Evolutionary conservation across 2,888 invertebrate species (phyloP).

Genomic region (Euplagia quadripunctaria): DNA sequence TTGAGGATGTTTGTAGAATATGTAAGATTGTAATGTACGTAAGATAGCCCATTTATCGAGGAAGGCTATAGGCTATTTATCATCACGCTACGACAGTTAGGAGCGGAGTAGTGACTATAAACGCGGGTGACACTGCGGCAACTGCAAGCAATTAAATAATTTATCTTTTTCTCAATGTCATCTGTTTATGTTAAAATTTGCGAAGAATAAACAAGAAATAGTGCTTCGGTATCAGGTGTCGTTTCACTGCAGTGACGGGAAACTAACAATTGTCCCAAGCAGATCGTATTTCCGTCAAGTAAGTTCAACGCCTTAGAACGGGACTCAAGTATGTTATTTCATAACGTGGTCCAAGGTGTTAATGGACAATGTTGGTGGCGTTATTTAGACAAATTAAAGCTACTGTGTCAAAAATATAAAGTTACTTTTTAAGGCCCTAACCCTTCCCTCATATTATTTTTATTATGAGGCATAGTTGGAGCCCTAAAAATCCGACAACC

Average conservation of each 20-base stretch:
- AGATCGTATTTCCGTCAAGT: neutral
- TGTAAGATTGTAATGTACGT: too few species aligned
- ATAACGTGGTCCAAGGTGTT: neutral
- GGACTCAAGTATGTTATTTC: neutral
- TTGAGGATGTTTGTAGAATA: too few species aligned
- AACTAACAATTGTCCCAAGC: neutral
- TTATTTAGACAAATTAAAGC: neutral
- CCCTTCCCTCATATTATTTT: too few species aligned
- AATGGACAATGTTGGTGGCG: neutral
- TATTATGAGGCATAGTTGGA: too few species aligned
- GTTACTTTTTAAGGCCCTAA: too few species aligned
- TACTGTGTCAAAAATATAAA: neutral
- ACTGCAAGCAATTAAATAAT: neutral
- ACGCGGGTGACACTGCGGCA: too few species aligned
- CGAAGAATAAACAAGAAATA: neutral
- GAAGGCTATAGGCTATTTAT: too few species aligned
- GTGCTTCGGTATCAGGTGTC: neutral
- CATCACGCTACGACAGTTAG: too few species aligned
- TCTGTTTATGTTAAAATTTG: neutral
- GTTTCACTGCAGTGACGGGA: neutral
- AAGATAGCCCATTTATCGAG: too few species aligned
- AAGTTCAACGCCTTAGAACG: constrained; percentile 8
- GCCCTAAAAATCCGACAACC: too few species aligned
- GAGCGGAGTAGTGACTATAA: too few species aligned
- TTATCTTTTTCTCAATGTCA: neutral